A percentile compares a stretch with the other conserved stretches of the same genome.
phyloP scores from a whole-genome alignment of 30 jellyfish, hydroid and myxozoan species.

The Aurelia sp. region DNA sequence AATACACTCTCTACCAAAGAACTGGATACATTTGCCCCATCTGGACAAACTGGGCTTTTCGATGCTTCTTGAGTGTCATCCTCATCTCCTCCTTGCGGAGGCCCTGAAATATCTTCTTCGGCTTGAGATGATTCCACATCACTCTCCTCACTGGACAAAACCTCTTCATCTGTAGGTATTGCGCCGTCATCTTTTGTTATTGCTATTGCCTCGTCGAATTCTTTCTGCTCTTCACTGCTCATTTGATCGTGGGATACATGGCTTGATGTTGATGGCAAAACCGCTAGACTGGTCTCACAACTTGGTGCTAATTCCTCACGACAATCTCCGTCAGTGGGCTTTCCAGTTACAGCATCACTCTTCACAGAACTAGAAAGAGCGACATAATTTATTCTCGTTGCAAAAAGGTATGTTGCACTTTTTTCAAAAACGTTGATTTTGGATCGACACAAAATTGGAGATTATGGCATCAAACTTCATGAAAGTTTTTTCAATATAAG shows the following conservation, averaged over 20 bases:
- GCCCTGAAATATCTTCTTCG: constrained; percentile 4
- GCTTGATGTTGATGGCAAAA: not conserved
- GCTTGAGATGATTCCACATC: constrained; percentile 25
- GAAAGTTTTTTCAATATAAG: not conserved
- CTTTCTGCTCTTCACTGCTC: too few relatives aligned
- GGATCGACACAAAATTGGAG: too few relatives aligned
- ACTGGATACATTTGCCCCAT: constrained; percentile 25
- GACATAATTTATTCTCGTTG: too few relatives aligned
- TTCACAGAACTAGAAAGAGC: not conserved
- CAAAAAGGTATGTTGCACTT: too few relatives aligned
- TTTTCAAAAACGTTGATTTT: too few relatives aligned
- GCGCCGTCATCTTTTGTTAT: too few relatives aligned
- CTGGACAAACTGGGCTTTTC: constrained; percentile 12
- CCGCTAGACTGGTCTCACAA: constrained; percentile 9
- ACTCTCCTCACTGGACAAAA: not conserved
- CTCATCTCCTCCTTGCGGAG: not conserved
- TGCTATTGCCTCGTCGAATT: too few relatives aligned
- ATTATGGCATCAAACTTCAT: not conserved
- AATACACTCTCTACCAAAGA: constrained; percentile 5
- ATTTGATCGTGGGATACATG: too few relatives aligned
- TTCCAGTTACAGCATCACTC: not conserved
- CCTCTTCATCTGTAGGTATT: too few relatives aligned
- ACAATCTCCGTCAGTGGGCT: constrained; percentile 1
- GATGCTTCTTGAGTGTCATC: constrained; percentile 1
- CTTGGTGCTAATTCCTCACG: constrained; percentile 3